Evolutionary conservation across 1,140 invertebrate genomes (phyloP).

Genomic region (Coelopa frigida): DNA sequence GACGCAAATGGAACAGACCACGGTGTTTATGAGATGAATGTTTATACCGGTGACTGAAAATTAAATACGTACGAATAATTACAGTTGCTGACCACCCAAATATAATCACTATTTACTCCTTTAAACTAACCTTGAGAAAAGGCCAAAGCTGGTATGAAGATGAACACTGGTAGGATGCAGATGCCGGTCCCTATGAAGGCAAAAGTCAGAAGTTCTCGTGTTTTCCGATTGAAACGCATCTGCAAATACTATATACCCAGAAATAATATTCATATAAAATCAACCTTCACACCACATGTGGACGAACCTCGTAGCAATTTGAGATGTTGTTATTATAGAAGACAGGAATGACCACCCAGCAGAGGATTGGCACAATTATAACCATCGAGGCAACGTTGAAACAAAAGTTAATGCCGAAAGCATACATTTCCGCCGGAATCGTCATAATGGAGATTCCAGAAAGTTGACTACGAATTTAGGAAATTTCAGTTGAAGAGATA

Average conservation of each 20-base stretch:
- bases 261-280: not conserved
- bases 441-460: constrained; percentile 76
- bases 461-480: constrained; percentile 55
- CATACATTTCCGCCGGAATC: constrained; percentile 72
- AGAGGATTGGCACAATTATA: constrained; percentile 60
- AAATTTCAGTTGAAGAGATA: not conserved
- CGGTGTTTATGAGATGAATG: constrained; percentile 59
- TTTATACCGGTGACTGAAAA: constrained; percentile 63
- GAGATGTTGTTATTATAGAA: constrained; percentile 73
- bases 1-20: constrained; percentile 69
- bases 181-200: constrained; percentile 51
- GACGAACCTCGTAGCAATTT: constrained; percentile 70
- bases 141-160: constrained; percentile 62
- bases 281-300: not conserved
- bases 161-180: constrained; percentile 34
- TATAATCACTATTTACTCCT: too few species aligned
- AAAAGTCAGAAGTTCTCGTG: constrained; percentile 55
- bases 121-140: constrained; percentile 61
- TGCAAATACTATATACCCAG: constrained; percentile 60
- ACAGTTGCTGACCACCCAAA: too few species aligned
- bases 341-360: constrained; percentile 67
- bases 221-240: constrained; percentile 54
- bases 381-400: constrained; percentile 55
- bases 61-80: constrained; percentile 14
- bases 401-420: constrained; percentile 63